A percentile compares a stretch with the other conserved stretches of the same genome.
These are phyloP conservation scores for Ctenoplectra terminalis DNA, from an alignment of 1,140 invertebrate genomes.

Conservation along the genomic window DNA sequence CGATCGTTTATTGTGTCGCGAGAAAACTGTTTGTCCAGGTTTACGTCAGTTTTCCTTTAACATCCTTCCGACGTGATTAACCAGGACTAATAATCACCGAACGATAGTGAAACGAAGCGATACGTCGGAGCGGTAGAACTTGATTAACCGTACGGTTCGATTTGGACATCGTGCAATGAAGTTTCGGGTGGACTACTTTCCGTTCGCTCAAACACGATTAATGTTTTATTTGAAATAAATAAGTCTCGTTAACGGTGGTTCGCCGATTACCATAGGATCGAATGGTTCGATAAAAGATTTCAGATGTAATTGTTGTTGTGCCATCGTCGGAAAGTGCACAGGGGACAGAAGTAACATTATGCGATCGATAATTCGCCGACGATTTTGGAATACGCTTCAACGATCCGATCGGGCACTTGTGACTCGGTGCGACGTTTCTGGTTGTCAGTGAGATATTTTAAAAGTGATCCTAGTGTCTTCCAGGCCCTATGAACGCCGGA, in stretches of 20 bases:
- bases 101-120: constrained; percentile 14
- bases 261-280: neutral
- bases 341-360: constrained; percentile 50
- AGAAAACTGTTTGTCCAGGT: constrained; percentile 59
- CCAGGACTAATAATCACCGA: neutral
- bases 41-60: constrained; percentile 51
- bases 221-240: constrained; percentile 33
- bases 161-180: constrained; percentile 34
- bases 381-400: constrained; percentile 50
- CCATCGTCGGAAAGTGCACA: constrained; percentile 26
- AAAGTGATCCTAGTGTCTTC: constrained; percentile 38
- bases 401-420: constrained; percentile 30
- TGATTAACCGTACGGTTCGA: constrained; percentile 34
- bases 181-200: constrained; percentile 43
- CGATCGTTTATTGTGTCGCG: constrained; percentile 59
- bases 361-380: constrained; percentile 63
- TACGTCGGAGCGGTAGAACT: constrained; percentile 20
- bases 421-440: neutral
- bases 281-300: neutral
- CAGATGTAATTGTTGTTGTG: neutral
- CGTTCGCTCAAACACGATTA: constrained; percentile 19
- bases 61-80: constrained; percentile 6
- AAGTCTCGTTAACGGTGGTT: neutral
- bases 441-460: constrained; percentile 39
- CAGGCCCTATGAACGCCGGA: neutral